phyloP scores from a whole-genome alignment of 37 sponge, comb jelly and placozoan genomes.

The Bolinopsis microptera region DNA sequence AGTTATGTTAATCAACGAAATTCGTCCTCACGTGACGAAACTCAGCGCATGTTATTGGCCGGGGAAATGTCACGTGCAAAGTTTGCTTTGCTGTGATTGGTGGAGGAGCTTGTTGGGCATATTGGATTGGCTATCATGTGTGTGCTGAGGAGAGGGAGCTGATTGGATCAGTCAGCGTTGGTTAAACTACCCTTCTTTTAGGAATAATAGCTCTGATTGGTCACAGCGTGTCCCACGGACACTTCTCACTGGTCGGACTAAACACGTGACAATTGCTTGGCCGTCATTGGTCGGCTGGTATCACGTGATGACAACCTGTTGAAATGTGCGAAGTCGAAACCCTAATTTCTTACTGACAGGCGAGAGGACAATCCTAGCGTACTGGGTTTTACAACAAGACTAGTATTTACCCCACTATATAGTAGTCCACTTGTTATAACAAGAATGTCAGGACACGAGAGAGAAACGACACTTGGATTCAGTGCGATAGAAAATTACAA shows the following conservation, averaged over 20 bases:
- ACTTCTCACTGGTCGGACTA: background rate
- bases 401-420: background rate
- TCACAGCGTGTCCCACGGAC: background rate
- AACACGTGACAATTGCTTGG: slow-evolving; percentile 31
- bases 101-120: background rate
- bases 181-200: slow-evolving; percentile 45
- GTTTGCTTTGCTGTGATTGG: background rate
- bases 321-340: slow-evolving; percentile 46
- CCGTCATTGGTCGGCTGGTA: background rate
- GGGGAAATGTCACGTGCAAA: background rate
- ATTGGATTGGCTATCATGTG: slow-evolving; percentile 22
- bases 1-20: slow-evolving; percentile 49
- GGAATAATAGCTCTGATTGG: slow-evolving; percentile 13
- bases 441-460: background rate
- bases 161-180: slow-evolving; percentile 24
- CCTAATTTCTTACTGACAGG: slow-evolving; percentile 50
- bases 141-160: background rate
- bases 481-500: background rate
- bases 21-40: background rate
- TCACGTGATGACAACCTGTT: slow-evolving; percentile 5
- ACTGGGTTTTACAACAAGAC: background rate
- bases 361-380: background rate
- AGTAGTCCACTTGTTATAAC: background rate
- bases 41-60: background rate
- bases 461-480: background rate